phyloP scores from a whole-genome alignment of 2,797 vertebrate species.

The Acanthiza pusilla region DNA sequence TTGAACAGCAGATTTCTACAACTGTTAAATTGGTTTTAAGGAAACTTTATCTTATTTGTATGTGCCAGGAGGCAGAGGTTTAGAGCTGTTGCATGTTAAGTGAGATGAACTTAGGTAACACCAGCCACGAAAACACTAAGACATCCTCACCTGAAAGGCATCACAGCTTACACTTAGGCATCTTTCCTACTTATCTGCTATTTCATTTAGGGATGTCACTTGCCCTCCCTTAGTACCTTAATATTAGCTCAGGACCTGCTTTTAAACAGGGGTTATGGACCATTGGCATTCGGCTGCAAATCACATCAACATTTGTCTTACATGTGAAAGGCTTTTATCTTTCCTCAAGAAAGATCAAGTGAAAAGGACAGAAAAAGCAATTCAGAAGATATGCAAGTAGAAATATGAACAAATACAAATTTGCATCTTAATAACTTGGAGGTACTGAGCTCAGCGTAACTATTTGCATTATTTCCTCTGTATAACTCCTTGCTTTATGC shows the following conservation, averaged over 20 bases:
- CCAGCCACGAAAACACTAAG: rapidly evolving
- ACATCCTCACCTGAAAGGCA: not conserved
- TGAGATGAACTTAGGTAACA: not conserved
- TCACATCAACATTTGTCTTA: not conserved
- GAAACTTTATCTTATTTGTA: not conserved
- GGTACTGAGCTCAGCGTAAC: not conserved
- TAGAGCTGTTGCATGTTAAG: not conserved
- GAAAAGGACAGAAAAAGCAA: not conserved
- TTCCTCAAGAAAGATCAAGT: not conserved
- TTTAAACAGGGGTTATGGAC: not conserved
- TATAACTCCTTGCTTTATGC: not conserved
- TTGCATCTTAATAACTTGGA: constrained; percentile 45
- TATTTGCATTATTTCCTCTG: not conserved
- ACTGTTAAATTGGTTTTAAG: not conserved
- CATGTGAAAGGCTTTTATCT: not conserved
- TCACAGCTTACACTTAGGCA: not conserved
- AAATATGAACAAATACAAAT: constrained; percentile 40
- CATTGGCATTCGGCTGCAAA: not conserved
- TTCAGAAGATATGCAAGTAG: not conserved
- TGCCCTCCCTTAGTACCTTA: not conserved
- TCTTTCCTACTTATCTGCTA: not conserved
- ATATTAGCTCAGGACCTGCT: not conserved
- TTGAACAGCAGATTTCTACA: not conserved
- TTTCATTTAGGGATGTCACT: not conserved
- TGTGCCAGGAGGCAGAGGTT: not conserved